These are phyloP conservation scores for Monodelphis domestica DNA, from an alignment of 2,797 vertebrate genomes.

Conservation along the genomic window DNA sequence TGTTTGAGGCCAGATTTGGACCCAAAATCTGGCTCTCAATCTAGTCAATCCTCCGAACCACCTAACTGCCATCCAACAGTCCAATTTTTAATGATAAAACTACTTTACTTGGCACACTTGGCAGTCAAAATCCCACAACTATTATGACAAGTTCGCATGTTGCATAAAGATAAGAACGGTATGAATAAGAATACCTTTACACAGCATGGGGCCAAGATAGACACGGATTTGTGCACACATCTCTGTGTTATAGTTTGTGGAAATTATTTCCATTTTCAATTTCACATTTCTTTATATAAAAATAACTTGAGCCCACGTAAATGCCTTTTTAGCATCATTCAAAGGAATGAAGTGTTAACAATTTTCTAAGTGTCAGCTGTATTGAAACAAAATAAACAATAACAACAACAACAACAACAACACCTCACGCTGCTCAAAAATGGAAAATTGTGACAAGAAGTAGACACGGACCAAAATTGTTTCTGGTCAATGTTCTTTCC, in stretches of 20 bases:
- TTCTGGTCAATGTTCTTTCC: constrained; percentile 91
- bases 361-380: constrained; percentile 91
- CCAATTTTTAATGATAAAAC: constrained; percentile 86
- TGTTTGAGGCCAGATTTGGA: too few relatives aligned
- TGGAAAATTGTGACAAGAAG: constrained; percentile 88
- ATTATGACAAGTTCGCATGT: constrained; percentile 81
- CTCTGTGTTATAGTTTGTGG: constrained; percentile 84
- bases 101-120: constrained; percentile 90
- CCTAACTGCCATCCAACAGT: too few relatives aligned
- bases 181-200: constrained; percentile 87
- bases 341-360: constrained; percentile 90
- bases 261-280: constrained; percentile 83
- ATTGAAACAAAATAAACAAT: constrained; percentile 88
- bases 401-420: too few relatives aligned
- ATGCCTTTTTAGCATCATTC: constrained; percentile 89
- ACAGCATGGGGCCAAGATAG: constrained; percentile 87
- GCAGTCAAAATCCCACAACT: constrained; percentile 83
- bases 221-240: constrained; percentile 86
- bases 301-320: constrained; percentile 91
- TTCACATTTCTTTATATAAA: constrained; percentile 89
- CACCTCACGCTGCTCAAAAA: constrained; percentile 83
- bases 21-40: too few relatives aligned
- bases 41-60: too few relatives aligned
- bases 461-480: constrained; percentile 86
- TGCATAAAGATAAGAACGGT: constrained; percentile 78